Evolutionary conservation across 35 echinoderm and acorn worm genomes (phyloP).

Genomic region (Lytechinus variegatus): DNA sequence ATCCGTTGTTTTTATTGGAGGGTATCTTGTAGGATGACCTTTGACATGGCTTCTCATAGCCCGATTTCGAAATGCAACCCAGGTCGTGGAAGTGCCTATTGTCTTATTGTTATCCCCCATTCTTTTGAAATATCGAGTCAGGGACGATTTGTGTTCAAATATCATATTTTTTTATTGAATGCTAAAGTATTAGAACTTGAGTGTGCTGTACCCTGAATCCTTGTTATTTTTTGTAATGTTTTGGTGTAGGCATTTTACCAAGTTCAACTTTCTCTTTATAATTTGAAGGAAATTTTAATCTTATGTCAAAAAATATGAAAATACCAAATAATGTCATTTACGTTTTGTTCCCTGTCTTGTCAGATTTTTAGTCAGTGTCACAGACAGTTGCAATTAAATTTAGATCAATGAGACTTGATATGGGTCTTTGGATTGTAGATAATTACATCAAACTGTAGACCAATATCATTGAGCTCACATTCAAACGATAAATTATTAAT

Average conservation of each 20-base stretch:
- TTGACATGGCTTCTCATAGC: background rate
- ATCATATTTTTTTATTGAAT: background rate
- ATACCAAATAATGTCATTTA: no score
- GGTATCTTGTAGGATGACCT: background rate
- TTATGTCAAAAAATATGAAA: no score
- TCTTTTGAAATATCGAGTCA: background rate
- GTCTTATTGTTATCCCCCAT: background rate
- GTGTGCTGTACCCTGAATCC: no score
- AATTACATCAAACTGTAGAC: background rate
- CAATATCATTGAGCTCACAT: slow-evolving; percentile 18
- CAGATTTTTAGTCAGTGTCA: background rate
- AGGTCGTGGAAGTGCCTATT: background rate
- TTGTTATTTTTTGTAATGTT: no score
- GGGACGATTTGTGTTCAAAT: background rate
- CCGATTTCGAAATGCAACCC: background rate
- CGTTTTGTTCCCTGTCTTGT: background rate
- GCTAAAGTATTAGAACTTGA: no score
- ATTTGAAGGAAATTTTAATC: no score
- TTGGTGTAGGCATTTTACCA: no score
- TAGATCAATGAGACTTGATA: background rate
- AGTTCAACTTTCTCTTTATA: background rate
- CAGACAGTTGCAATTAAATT: background rate
- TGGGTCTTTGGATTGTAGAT: background rate
- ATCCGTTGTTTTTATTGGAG: background rate
- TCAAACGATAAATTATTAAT: background rate